Evolutionary conservation across 23 tunicate species (phyloP), one percentile per base, ranked within the genome.

Genomic region (Styela clava): DNA sequence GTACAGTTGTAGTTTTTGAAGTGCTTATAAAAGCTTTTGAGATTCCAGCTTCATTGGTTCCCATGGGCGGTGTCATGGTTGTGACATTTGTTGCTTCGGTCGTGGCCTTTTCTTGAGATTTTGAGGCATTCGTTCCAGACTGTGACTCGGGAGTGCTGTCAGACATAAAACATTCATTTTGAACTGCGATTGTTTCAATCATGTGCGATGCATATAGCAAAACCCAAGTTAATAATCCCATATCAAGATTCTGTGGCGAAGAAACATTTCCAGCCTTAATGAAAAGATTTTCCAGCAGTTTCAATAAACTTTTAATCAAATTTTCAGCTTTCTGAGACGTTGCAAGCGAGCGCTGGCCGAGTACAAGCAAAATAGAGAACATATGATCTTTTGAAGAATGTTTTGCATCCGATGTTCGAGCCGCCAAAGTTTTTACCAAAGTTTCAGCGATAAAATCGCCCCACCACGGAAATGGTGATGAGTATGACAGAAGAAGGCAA

Each of bases 261-360:
- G 56, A 5, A 5, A 44, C 12, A 44, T 12, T 44, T 44, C 9
- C 7, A 44, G 7, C 12, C 12, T 44, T 7, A 12, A 7, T 44
- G 12, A 44, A 44, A 7, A 44, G 12, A 44, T 44, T 44, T 44
- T 44, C 9, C 56, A 44, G 12, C 12, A 76, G 26, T 18, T 76
- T 76, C 1, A 76, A 35, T 18, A 76, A 1, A 31, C 65, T 76
- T 76, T 25, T 29, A 19, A 76, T 35, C n/a, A 76, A 24, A n/a
- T 76, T 44, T 51, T 76, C 81, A n/a, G 62, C 81, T 52, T 76
- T 76, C 23, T 44, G 30, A 0, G 81, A 64, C 16, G 44, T 27
- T 19, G 33, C 81, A 18, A 76, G 65, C n/a, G 26, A 32, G 12
- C 81, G 28, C 44, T 76, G 81, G 32, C 81, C 81, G 12, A 76